Evolutionary conservation across 2,113 vertebrate genomes (phyloP).

Genomic region (Noctilio leporinus): DNA sequence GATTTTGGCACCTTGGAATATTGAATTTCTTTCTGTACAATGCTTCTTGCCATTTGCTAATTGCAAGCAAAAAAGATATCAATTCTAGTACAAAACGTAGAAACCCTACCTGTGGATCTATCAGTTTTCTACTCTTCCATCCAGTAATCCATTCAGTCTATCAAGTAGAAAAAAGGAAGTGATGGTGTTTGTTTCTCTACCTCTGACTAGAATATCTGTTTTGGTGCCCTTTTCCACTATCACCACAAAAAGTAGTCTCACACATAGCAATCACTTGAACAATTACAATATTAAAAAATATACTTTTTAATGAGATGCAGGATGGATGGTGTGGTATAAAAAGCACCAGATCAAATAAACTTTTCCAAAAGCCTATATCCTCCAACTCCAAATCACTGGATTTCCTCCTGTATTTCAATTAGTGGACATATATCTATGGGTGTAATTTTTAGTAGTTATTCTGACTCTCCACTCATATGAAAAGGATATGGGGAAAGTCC

Average conservation of each 20-base stretch:
- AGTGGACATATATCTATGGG: neutral
- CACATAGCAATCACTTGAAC: neutral
- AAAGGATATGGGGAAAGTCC: neutral
- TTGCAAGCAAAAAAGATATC: neutral
- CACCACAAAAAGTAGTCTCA: neutral
- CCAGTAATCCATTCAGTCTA: neutral
- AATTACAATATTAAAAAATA: neutral
- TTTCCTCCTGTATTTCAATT: neutral
- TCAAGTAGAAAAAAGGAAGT: neutral
- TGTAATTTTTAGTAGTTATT: neutral
- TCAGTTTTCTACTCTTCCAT: neutral
- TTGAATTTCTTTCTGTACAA: neutral
- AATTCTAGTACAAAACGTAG: neutral
- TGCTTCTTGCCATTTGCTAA: neutral
- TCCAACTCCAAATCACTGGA: neutral
- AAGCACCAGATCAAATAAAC: neutral
- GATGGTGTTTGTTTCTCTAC: neutral
- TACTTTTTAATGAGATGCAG: neutral
- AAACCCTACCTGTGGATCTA: neutral
- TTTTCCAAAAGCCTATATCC: neutral
- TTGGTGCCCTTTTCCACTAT: neutral
- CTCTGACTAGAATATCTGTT: neutral
- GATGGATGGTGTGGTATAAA: neutral
- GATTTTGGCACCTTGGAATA: neutral
- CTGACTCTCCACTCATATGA: neutral